Base-by-base conservation (phyloP, 1,140 invertebrate species). In the Zophobas atratus region DNA sequence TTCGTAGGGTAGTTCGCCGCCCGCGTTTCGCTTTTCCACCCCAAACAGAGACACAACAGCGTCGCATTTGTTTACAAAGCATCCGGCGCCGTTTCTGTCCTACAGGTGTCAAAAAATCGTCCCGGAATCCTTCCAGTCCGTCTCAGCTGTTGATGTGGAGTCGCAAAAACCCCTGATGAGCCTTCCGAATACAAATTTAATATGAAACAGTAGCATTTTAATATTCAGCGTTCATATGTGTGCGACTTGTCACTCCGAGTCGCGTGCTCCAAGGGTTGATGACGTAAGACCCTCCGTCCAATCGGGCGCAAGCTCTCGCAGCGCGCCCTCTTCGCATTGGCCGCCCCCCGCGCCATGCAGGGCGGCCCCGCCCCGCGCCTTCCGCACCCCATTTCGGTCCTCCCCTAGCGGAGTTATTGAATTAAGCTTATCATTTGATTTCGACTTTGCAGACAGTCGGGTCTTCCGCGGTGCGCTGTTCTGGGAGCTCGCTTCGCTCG, bases 361-460 rank as follows among this genome's bases (percentile, higher is more conserved):
- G 76, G 79, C 74, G 74, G 73, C 53, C 34, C 55, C 81, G 80
- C 82, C 82, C 76, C 39, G 60, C 51, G 75, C 49, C 55, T 77
- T 48, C 78, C 77, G 75, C 77, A 82, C 77, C 38, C 36, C 39
- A 84, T 83, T 81, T 80, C 81, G 81, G 79, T 81, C 84, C 82
- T 82, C 82, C 81, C 82, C 77, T 78, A 79, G 82, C 81, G 55
- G 74, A 81, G 89, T 92, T 91, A 92, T 92, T 91, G 90, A 92
- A 92, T 92, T 92, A 92, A 90, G 90, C 90, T 91, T 90, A 92
- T 92, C 91, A 92, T 92, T 92, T 91, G 90, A 91, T 92, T 92
- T 92, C 89, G 89, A 87, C 87, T 86, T 89, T 87, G 89, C 88
- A 88, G 87, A 89, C 88, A 88, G 89, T 89, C 88, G 89, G 89